Evolutionary conservation across 1,140 invertebrate species (phyloP).

Genomic region (Drosophila miranda): DNA sequence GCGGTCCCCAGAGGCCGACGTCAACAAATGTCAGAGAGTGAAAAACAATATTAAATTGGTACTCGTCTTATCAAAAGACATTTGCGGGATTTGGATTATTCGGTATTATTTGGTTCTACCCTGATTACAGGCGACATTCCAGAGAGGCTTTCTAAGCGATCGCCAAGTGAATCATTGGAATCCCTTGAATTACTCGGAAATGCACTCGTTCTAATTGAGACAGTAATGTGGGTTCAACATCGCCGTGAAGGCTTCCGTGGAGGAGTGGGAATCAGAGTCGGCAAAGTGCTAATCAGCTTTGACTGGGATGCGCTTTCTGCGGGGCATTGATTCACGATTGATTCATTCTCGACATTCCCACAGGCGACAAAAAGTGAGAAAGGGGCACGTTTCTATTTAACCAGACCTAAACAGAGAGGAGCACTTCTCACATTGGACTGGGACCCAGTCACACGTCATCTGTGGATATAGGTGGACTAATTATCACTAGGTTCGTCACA

Average conservation of each 20-base stretch:
- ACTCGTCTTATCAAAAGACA: conserved; percentile 27
- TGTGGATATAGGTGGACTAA: conserved; percentile 3
- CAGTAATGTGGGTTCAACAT: conserved; percentile 12
- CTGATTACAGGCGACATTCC: neutral
- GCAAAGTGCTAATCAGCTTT: conserved; percentile 32
- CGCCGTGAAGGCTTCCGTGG: conserved; percentile 13
- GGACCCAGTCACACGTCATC: conserved; percentile 17
- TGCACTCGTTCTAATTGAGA: conserved; percentile 34
- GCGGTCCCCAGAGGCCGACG: conserved; percentile 19
- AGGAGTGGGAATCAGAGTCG: conserved; percentile 15
- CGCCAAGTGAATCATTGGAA: neutral
- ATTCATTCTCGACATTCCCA: conserved; percentile 11
- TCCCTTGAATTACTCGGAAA: conserved; percentile 22
- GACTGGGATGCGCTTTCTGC: conserved; percentile 15
- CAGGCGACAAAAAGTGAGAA: conserved; percentile 23
- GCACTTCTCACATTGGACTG: conserved; percentile 17
- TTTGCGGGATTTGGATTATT: conserved; percentile 4
- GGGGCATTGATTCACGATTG: conserved; percentile 16
- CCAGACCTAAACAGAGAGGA: neutral
- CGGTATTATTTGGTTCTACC: neutral
- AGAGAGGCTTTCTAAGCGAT: too few species aligned
- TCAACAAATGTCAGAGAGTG: conserved; percentile 54
- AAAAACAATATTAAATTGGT: conserved; percentile 43
- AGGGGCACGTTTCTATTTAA: conserved; percentile 38
- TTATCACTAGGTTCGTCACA: conserved; percentile 30